A percentile compares a stretch with the other conserved stretches of the same genome.
phyloP scores from a whole-genome alignment of 2,888 invertebrate genomes.

The Caenorhabditis wallacei region DNA sequence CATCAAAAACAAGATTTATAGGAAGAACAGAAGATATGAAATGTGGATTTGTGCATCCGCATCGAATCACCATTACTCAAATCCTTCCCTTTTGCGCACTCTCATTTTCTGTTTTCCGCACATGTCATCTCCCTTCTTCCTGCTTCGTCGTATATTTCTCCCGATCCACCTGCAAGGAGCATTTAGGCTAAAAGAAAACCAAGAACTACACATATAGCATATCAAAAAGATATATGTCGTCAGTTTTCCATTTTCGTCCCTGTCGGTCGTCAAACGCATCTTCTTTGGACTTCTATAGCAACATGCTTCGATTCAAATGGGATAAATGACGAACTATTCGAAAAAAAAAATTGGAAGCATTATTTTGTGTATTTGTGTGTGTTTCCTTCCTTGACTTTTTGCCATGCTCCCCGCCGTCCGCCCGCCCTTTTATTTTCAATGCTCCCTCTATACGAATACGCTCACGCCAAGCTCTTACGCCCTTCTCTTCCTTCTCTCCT shows the following conservation, averaged over 20 bases:
- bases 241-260: slow-evolving; percentile 5
- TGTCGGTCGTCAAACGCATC: slow-evolving; percentile 1
- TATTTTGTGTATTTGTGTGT: slow-evolving; percentile 40
- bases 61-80: slow-evolving; percentile 55
- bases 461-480: slow-evolving; percentile 44
- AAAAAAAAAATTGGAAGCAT: slow-evolving; percentile 42
- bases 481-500: slow-evolving; percentile 25
- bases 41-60: slow-evolving; percentile 32
- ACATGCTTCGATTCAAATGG: slow-evolving; percentile 6
- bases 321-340: slow-evolving; percentile 32
- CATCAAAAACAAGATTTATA: neutral
- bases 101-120: neutral
- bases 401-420: slow-evolving; percentile 48
- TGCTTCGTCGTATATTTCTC: slow-evolving; percentile 8
- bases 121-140: neutral
- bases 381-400: slow-evolving; percentile 40
- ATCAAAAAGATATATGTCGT: slow-evolving; percentile 34
- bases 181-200: slow-evolving; percentile 5
- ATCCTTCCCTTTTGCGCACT: slow-evolving; percentile 11
- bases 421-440: slow-evolving; percentile 59
- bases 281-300: slow-evolving; percentile 29
- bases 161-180: slow-evolving; percentile 40
- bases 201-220: slow-evolving; percentile 37
- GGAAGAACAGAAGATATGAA: neutral
- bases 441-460: slow-evolving; percentile 55